Conservation (phyloP, 1,140 invertebrate species). For the Drosophila hydei region DNA sequence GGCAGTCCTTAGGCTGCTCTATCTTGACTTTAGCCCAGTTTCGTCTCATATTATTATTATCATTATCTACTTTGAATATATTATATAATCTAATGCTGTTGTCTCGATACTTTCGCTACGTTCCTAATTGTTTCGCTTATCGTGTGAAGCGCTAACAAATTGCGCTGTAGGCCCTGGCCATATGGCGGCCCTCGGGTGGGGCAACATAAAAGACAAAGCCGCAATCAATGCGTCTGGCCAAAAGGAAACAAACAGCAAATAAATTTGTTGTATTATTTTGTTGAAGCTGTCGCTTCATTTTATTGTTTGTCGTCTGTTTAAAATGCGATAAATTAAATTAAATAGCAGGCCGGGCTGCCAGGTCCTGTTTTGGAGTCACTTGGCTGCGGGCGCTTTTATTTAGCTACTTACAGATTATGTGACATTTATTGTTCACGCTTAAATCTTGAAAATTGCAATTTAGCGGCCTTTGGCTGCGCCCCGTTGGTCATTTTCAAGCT, state of each 20-base stretch:
- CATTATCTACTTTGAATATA: no score
- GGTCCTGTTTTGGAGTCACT: conserved; percentile 8
- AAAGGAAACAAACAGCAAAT: conserved; percentile 74
- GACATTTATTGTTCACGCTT: conserved; percentile 82
- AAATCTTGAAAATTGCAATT: conserved; percentile 81
- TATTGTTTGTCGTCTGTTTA: conserved; percentile 77
- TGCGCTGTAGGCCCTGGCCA: conserved; percentile 9
- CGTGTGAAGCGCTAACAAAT: conserved; percentile 36
- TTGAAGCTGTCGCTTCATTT: conserved; percentile 35
- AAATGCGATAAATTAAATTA: conserved; percentile 82
- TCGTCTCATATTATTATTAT: no score
- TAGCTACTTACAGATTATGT: conserved; percentile 82
- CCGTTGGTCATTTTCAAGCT: conserved; percentile 47
- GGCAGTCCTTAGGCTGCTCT: no score
- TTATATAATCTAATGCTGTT: no score
- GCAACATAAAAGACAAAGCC: conserved; percentile 44
- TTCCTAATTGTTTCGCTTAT: conserved; percentile 10
- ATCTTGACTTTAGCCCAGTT: no score
- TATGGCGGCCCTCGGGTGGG: not conserved
- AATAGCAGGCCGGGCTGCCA: conserved; percentile 45
- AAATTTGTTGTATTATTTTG: conserved; percentile 67
- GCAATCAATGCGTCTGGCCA: conserved; percentile 40
- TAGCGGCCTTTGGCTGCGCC: conserved; percentile 52
- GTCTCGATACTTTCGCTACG: no score
- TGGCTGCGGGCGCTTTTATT: conserved; percentile 63